phyloP scores from a whole-genome alignment of 2,888 invertebrate genomes.

The Adelphocoris suturalis region DNA sequence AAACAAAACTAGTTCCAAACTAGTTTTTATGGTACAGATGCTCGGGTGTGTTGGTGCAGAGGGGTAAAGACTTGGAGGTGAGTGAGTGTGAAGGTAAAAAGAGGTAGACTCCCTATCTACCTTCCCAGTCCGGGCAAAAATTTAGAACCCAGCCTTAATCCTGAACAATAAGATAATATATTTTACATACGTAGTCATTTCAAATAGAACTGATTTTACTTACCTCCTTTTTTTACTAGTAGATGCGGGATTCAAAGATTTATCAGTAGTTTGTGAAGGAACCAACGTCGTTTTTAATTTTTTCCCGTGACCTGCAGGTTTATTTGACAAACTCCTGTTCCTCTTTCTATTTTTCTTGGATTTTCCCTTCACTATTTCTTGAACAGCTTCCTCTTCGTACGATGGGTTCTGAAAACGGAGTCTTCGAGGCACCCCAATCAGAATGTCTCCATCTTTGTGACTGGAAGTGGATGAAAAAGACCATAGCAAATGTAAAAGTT shows the following conservation, averaged over 20 bases:
- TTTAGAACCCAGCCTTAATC: not conserved
- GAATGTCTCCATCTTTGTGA: not conserved
- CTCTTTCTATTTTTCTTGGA: not conserved
- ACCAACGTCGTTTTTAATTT: not conserved
- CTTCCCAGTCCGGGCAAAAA: too few relatives aligned
- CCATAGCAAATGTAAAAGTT: not conserved
- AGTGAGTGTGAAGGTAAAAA: too few relatives aligned
- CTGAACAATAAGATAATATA: not conserved
- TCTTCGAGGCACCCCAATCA: not conserved
- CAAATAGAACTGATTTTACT: not conserved
- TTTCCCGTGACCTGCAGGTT: not conserved
- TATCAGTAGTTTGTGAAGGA: not conserved
- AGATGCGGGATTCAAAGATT: not conserved
- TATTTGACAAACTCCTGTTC: slow-evolving; percentile 14
- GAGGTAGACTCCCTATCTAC: too few relatives aligned
- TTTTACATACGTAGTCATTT: not conserved
- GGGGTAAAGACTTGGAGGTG: too few relatives aligned
- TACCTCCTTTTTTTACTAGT: not conserved
- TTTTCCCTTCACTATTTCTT: not conserved
- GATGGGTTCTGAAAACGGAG: not conserved
- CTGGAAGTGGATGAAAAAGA: not conserved
- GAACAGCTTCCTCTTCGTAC: not conserved
- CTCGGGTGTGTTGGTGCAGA: too few relatives aligned
- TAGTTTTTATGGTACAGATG: too few relatives aligned
- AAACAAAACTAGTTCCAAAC: too few relatives aligned